Conservation (phyloP, 1,140 invertebrate species). For the Sogatella furcifera region DNA sequence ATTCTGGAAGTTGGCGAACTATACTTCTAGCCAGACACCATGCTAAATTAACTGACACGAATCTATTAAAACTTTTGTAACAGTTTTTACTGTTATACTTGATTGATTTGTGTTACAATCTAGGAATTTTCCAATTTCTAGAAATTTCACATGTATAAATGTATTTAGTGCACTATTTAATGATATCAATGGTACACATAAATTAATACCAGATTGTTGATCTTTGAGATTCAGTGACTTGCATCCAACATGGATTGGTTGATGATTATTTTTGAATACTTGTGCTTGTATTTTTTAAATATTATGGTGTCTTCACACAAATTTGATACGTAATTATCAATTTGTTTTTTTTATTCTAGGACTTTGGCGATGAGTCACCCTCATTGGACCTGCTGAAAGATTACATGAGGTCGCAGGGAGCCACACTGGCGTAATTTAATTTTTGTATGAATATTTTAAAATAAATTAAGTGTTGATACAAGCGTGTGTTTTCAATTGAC, state of each 20-base stretch:
- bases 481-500: too few species aligned
- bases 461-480: constrained; percentile 1
- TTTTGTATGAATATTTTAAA: constrained; percentile 8
- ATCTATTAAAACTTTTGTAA: background rate
- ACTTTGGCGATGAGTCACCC: constrained; percentile 92
- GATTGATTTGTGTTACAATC: background rate
- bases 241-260: too few species aligned
- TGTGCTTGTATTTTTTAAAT: too few species aligned
- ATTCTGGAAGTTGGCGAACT: background rate
- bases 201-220: too few species aligned
- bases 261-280: too few species aligned
- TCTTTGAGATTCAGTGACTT: too few species aligned
- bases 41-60: background rate
- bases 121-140: constrained; percentile 12
- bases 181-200: too few species aligned
- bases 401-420: constrained; percentile 54
- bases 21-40: background rate
- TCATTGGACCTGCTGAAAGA: constrained; percentile 87
- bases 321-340: too few species aligned
- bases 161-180: too few species aligned
- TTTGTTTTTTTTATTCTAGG: constrained; percentile 45
- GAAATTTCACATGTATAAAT: too few species aligned
- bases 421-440: constrained; percentile 3
- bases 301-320: too few species aligned
- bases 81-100: background rate